Evolutionary conservation across 2,113 vertebrate species (phyloP).

Genomic region (Trematocara variabile): DNA sequence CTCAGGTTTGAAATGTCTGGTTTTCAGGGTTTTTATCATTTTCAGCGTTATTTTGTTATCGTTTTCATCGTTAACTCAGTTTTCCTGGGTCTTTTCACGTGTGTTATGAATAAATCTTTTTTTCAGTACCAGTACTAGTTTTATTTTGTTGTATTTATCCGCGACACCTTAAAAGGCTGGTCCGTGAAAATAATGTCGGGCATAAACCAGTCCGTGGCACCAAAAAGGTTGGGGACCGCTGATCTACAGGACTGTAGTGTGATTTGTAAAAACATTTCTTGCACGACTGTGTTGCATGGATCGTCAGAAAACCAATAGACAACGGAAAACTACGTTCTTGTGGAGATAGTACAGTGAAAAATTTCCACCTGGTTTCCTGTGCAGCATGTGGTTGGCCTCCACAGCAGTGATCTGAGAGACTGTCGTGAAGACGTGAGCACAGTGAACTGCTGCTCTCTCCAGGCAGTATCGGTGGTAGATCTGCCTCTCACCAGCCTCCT

Average conservation of each 20-base stretch:
- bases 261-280: not conserved
- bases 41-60: too few relatives aligned
- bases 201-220: too few relatives aligned
- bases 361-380: constrained; percentile 84
- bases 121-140: too few relatives aligned
- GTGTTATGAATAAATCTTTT: too few relatives aligned
- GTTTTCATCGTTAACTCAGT: too few relatives aligned
- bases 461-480: constrained; percentile 97
- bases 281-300: not conserved
- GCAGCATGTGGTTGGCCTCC: constrained; percentile 92
- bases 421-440: constrained; percentile 91
- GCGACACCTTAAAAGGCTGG: too few relatives aligned
- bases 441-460: constrained; percentile 89
- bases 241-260: not conserved
- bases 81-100: too few relatives aligned
- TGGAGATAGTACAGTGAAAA: not conserved
- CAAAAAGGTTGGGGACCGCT: too few relatives aligned
- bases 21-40: too few relatives aligned
- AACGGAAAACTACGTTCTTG: not conserved
- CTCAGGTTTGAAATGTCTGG: too few relatives aligned
- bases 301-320: not conserved
- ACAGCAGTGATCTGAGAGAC: constrained; percentile 95
- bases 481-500: constrained; percentile 92
- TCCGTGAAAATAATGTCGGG: too few relatives aligned
- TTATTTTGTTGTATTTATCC: too few relatives aligned